Percentiles rank a stretch among this genome's conserved stretches.
These are phyloP conservation scores for Malurus leucopterus DNA, from an alignment of 2,797 vertebrate genomes.

Conservation along the genomic window DNA sequence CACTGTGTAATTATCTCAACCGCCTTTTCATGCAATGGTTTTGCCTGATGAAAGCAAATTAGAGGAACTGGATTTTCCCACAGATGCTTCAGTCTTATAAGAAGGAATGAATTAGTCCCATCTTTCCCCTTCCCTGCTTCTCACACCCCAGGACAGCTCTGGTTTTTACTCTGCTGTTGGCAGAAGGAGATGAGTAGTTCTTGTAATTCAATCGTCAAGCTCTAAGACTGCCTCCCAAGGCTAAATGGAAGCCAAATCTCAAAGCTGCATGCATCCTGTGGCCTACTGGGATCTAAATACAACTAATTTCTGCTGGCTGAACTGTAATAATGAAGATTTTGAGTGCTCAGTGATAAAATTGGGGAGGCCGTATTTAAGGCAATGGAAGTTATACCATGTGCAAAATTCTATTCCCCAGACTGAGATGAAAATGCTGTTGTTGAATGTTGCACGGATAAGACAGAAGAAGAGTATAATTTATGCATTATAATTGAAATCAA, in stretches of 20 bases:
- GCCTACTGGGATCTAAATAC: slow-evolving; percentile 46
- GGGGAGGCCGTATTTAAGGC: slow-evolving; percentile 16
- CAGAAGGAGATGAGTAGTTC: slow-evolving; percentile 4
- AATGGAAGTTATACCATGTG: slow-evolving; percentile 35
- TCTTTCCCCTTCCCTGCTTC: neutral
- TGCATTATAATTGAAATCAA: slow-evolving; percentile 55
- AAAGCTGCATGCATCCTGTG: neutral
- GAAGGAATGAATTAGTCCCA: neutral
- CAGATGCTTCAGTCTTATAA: neutral
- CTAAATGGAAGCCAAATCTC: slow-evolving; percentile 22
- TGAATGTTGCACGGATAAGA: slow-evolving; percentile 13
- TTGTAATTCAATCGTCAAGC: slow-evolving; percentile 34
- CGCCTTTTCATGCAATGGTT: neutral
- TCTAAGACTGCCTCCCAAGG: slow-evolving; percentile 25
- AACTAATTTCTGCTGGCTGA: slow-evolving; percentile 51
- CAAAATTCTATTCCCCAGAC: slow-evolving; percentile 47
- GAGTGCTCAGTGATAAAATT: slow-evolving; percentile 47
- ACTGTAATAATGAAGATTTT: slow-evolving; percentile 49
- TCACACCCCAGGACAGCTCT: neutral
- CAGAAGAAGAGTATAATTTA: slow-evolving; percentile 37
- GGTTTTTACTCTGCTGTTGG: slow-evolving; percentile 10
- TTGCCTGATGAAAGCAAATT: neutral
- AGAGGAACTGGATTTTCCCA: slow-evolving; percentile 11
- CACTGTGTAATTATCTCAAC: neutral
- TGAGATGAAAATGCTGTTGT: neutral